Base-by-base conservation (phyloP, 2,888 invertebrate species). In the Phaedon cochleariae region DNA sequence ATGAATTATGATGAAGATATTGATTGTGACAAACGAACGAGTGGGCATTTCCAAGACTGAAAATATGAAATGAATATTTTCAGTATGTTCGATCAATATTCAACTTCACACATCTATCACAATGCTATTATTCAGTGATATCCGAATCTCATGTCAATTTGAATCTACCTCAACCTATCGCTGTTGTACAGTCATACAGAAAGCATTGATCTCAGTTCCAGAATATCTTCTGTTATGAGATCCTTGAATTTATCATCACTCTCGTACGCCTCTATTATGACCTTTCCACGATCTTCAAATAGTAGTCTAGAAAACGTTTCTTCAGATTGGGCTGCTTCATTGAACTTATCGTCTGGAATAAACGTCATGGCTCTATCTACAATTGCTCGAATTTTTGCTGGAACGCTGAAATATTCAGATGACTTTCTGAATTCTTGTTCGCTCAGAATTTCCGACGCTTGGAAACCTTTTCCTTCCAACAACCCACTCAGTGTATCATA, bases 201-300 rank as follows among this genome's bases (percentile, higher is more conserved):
- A 12, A 76, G 51, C 59, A 80, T 67, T 21, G 76, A 74, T 37
- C 70, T 70, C n/a, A 80, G 67, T 62, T 79, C 80, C 22, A 66
- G 34, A 48, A 81, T 57, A 71, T 81, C 79, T 58, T 81, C 80
- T 12, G 69, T 60, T 46, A 81, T 64, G 22, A 79, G 54, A 49
- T 80, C 78, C 46, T 68, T 75, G 64, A 73, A 80, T 5, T 59
- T 29, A 2, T 65, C 67, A 54, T 73, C 63, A 4, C 59, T 69
- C 3, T 69, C 59, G 48, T 71, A 80, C 10, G 68, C 65, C 2
- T 72, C 63, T 3, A 73, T 48, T 31, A 79, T 74, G 29, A 58
- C 70, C 62, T 69, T 73, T 4, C 69, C 65, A 46, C 80, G 74
- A 41, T 78, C 75, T 46, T 76, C 76, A 29, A 78, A 78, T 22